phyloP scores from a whole-genome alignment of 2,113 vertebrate genomes.

The Anseranas semipalmata region DNA sequence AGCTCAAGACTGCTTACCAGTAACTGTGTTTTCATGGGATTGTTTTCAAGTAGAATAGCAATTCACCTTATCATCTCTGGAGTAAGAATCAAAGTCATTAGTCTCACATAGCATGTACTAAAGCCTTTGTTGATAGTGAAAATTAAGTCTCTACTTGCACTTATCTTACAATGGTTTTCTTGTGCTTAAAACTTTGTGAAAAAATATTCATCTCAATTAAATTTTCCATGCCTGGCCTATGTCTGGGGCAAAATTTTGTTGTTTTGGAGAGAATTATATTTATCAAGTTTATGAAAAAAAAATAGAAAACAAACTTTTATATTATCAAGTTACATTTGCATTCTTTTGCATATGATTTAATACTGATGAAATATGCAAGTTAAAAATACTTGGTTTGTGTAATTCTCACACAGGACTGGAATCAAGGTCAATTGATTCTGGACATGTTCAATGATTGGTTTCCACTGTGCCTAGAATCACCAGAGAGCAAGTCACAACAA shows the following conservation, averaged over 20 bases:
- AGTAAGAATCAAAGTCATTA: neutral
- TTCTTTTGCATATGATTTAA: neutral
- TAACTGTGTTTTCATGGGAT: neutral
- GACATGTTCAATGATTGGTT: neutral
- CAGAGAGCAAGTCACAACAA: conserved; percentile 7
- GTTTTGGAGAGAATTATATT: neutral
- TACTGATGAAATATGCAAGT: neutral
- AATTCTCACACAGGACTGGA: neutral
- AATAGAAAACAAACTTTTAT: neutral
- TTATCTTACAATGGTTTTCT: neutral
- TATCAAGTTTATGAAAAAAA: neutral
- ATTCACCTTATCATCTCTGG: neutral
- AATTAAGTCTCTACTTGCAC: neutral
- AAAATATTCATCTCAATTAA: neutral
- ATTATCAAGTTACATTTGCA: neutral
- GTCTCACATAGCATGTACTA: neutral
- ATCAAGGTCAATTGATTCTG: conserved; percentile 30
- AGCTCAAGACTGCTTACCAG: neutral
- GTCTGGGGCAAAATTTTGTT: neutral
- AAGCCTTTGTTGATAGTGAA: neutral
- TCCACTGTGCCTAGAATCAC: neutral
- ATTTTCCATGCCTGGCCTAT: neutral
- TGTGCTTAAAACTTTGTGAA: neutral
- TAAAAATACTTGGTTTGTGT: neutral
- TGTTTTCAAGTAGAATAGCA: conserved; percentile 2